These are phyloP conservation scores for Drosophila mimica DNA, from an alignment of 2,888 invertebrate species.

Conservation along the genomic window DNA sequence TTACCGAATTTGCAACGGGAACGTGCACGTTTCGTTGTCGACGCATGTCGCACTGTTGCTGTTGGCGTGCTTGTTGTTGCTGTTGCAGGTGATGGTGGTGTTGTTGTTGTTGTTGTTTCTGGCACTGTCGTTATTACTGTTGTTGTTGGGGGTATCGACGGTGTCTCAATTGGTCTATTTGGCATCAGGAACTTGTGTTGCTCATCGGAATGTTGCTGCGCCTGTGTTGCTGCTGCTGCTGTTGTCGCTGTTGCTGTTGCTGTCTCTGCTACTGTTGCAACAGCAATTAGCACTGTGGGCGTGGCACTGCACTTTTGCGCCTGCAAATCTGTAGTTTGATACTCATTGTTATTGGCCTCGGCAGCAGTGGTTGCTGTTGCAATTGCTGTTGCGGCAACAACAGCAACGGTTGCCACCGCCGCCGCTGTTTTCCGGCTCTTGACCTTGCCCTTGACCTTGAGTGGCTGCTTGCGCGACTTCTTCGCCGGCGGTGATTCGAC, in stretches of 20 bases:
- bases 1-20: slow-evolving; percentile 84
- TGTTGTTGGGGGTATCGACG: slow-evolving; percentile 34
- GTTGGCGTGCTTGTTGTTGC: slow-evolving; percentile 15
- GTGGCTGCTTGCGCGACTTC: slow-evolving; percentile 53
- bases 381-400: slow-evolving; percentile 1
- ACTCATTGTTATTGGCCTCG: slow-evolving; percentile 79
- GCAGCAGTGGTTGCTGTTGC: slow-evolving; percentile 1
- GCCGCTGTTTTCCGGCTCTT: slow-evolving; percentile 43
- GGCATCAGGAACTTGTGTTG: slow-evolving; percentile 81
- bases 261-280: slow-evolving; percentile 3
- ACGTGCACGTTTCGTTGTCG: slow-evolving; percentile 78
- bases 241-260: slow-evolving; percentile 22
- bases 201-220: slow-evolving; percentile 77
- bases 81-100: slow-evolving; percentile 30
- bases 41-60: slow-evolving; percentile 29
- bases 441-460: slow-evolving; percentile 12
- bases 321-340: slow-evolving; percentile 61
- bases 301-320: slow-evolving; percentile 54
- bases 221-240: slow-evolving; percentile 31
- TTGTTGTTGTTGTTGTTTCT: slow-evolving; percentile 10
- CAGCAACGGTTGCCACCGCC: slow-evolving; percentile 3
- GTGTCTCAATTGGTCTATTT: slow-evolving; percentile 46
- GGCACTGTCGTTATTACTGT: slow-evolving; percentile 17
- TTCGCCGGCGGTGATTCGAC: slow-evolving; percentile 48
- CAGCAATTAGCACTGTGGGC: slow-evolving; percentile 41